These are phyloP conservation scores for Galerucella nymphaeae DNA, from an alignment of 2,888 invertebrate species.

Conservation along the genomic window DNA sequence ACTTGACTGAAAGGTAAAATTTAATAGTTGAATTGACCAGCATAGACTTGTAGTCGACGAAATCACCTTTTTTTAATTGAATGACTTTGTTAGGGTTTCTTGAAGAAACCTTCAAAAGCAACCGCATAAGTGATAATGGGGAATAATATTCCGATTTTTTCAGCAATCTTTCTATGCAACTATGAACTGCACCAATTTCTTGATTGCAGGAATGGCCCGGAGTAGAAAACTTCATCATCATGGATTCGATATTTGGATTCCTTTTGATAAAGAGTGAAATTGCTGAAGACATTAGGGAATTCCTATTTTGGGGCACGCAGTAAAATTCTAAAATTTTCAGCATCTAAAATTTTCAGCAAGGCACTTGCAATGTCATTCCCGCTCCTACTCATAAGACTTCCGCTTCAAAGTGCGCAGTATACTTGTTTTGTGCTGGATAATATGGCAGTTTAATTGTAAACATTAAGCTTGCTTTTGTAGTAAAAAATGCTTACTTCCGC, in stretches of 20 bases:
- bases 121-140: constrained; percentile 4
- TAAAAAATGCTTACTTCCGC: constrained; percentile 11
- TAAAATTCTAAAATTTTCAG: too few relatives aligned
- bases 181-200: constrained; percentile 10
- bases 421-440: constrained; percentile 22
- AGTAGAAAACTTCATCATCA: not conserved
- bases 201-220: constrained; percentile 15
- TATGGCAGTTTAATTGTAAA: constrained; percentile 26
- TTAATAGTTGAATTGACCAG: too few relatives aligned
- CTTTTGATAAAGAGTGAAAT: not conserved
- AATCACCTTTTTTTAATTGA: constrained; percentile 7
- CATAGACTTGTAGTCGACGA: constrained; percentile 5
- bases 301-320: constrained; percentile 12
- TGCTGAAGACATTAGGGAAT: not conserved
- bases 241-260: not conserved
- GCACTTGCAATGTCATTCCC: constrained; percentile 21
- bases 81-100: constrained; percentile 7
- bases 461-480: constrained; percentile 25
- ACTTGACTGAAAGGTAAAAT: not conserved
- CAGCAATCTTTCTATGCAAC: not conserved
- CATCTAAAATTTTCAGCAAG: constrained; percentile 20
- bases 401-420: constrained; percentile 19
- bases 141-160: constrained; percentile 13
- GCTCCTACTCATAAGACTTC: constrained; percentile 11
- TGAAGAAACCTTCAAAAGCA: constrained; percentile 4